Percentiles rank a stretch among this genome's conserved stretches.
Evolutionary conservation across 2,113 vertebrate species (phyloP).

Genomic region (Cottus gobio): DNA sequence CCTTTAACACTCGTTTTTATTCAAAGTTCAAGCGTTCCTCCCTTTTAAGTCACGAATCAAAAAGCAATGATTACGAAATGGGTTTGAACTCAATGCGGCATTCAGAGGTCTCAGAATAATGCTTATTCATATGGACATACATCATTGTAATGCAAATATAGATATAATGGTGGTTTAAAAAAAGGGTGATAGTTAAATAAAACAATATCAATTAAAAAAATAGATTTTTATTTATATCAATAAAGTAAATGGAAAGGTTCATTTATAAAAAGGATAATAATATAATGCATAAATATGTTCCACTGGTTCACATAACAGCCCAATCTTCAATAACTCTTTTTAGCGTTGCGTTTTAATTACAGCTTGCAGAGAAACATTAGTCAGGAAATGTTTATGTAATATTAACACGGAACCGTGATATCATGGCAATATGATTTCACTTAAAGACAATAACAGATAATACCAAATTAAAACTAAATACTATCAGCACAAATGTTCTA

Average conservation of each 20-base stretch:
- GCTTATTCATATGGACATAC: constrained; percentile 1
- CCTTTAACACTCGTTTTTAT: constrained; percentile 72
- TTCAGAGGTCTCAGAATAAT: constrained; percentile 24
- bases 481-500: neutral
- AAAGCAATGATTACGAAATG: constrained; percentile 73
- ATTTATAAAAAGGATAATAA: neutral
- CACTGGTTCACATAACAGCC: neutral
- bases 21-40: constrained; percentile 66
- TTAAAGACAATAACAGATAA: constrained; percentile 2
- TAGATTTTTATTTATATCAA: neutral
- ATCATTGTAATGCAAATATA: neutral
- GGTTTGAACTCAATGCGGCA: constrained; percentile 40
- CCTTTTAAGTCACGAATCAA: constrained; percentile 52
- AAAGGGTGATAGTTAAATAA: neutral
- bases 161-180: neutral
- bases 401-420: neutral
- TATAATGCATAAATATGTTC: neutral
- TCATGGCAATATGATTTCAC: constrained; percentile 4
- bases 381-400: neutral
- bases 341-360: neutral
- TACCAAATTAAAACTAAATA: neutral
- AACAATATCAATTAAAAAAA: neutral
- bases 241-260: neutral
- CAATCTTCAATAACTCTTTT: neutral
- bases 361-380: neutral